Evolutionary conservation across 2,113 vertebrate species (phyloP).

Genomic region (Sterrhoptilus dennistouni): DNA sequence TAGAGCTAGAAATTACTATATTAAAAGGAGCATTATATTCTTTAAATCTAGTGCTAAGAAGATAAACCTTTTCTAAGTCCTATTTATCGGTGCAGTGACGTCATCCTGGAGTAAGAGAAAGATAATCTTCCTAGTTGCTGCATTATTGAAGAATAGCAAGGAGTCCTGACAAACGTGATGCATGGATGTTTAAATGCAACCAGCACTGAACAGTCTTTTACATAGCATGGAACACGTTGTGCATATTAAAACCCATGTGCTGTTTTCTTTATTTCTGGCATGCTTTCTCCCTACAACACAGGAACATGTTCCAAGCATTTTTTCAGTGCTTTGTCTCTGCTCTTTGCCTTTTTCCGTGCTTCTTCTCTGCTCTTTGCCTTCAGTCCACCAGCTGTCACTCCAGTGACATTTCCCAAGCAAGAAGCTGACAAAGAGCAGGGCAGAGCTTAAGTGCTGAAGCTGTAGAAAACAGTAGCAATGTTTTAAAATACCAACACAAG

Average conservation of each 20-base stretch:
- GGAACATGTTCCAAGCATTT: background rate
- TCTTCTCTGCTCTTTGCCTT: background rate
- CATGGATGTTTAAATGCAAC: background rate
- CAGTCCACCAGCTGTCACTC: slow-evolving; percentile 18
- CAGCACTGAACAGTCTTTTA: background rate
- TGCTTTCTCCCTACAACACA: background rate
- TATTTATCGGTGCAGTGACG: slow-evolving; percentile 51
- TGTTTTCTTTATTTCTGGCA: background rate
- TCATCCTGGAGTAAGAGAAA: slow-evolving; percentile 31
- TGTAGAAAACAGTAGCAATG: background rate
- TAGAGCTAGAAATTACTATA: slow-evolving; percentile 17
- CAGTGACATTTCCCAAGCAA: slow-evolving; percentile 15
- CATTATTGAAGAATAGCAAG: background rate
- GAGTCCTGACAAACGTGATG: slow-evolving; percentile 18
- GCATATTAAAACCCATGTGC: background rate
- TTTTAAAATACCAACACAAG: background rate
- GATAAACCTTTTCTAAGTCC: slow-evolving; percentile 58
- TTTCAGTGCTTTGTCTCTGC: background rate
- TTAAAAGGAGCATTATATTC: slow-evolving; percentile 51
- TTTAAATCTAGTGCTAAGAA: slow-evolving; percentile 56
- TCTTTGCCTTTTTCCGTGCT: background rate
- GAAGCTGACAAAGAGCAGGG: slow-evolving; percentile 18
- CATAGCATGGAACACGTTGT: background rate
- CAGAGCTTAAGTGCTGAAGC: background rate
- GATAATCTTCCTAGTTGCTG: slow-evolving; percentile 52